Evolutionary conservation across 1,140 invertebrate species (phyloP), one percentile per base, ranked within the genome.

Genomic region (Heterodera carotae): DNA sequence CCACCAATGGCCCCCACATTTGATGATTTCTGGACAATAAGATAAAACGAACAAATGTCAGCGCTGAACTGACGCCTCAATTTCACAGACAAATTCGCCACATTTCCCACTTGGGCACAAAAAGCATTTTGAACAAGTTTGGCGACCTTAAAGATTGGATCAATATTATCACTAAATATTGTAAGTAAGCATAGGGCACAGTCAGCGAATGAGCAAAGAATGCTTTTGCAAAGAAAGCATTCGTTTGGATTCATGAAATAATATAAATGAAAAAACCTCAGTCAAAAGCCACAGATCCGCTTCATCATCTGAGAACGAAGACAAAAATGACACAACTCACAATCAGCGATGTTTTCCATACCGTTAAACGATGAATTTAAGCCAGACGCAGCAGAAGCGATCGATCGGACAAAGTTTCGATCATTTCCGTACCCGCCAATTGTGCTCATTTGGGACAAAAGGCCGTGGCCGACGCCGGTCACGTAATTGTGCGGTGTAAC

Each of bases 271-370:
- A n/a, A 25, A 1, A 53, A 83, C 74, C 48, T 76, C 84, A 25
- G 48, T 85, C 53, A 83, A 48, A 53, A 83, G 69, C 84, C 84
- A 83, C 7, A 83, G 53, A 39, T 83, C 82, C 22, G 72, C 68
- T 67, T 83, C 82, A 48, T 83, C 82, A 62, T 86, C 82, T 81
- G 64, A 8, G n/a, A n/a, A n/a, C n/a, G n/a, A n/a, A n/a, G n/a
- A 81, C 27, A 34, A 70, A 77, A 18, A n/a, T 76, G 59, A 18
- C 6, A 33, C n/a, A 22, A 25, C 5, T 18, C 5, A 75, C 25
- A 66, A 73, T 27, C 34, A 43, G 39, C 18, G 80, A 6, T 18
- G 0, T 59, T 31, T 31, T 80, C 76, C 22, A 39, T 34, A 82
- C 81, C 84, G 78, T 75, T 76, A 53, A 75, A 82, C 7, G 71